Evolutionary conservation across 2,888 invertebrate genomes (phyloP).

Genomic region (Frankliniella fusca): DNA sequence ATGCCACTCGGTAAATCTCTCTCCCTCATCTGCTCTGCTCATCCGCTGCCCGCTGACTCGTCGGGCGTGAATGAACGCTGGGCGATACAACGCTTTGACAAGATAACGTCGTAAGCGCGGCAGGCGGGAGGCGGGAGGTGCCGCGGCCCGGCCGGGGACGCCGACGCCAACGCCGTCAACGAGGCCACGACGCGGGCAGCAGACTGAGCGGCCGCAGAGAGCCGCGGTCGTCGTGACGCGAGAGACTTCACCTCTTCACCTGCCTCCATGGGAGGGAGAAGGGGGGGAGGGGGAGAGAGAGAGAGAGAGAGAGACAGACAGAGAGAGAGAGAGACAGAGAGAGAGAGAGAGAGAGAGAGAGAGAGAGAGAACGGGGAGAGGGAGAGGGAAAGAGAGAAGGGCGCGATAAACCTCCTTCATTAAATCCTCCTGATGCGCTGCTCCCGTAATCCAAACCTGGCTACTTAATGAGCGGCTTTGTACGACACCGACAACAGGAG

Average conservation of each 20-base stretch:
- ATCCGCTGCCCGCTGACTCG: no score
- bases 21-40: no score
- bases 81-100: no score
- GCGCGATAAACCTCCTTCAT: background rate
- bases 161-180: conserved; percentile 27
- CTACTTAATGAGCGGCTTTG: conserved; percentile 22
- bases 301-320: background rate
- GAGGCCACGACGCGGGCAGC: no score
- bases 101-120: background rate
- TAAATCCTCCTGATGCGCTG: background rate
- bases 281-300: no score
- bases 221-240: no score
- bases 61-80: no score
- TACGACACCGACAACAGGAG: background rate
- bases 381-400: conserved; percentile 9
- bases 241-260: no score
- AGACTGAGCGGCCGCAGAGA: no score
- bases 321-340: conserved; percentile 31
- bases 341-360: conserved; percentile 1
- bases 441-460: conserved; percentile 8
- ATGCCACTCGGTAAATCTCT: no score
- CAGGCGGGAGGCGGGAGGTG: background rate
- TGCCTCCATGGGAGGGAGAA: no score
- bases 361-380: conserved; percentile 18
- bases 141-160: conserved; percentile 35